A percentile compares a stretch with the other conserved stretches of the same genome.
phyloP scores from a whole-genome alignment of 2,797 vertebrate species.

The Lagocephalus sceleratus region DNA sequence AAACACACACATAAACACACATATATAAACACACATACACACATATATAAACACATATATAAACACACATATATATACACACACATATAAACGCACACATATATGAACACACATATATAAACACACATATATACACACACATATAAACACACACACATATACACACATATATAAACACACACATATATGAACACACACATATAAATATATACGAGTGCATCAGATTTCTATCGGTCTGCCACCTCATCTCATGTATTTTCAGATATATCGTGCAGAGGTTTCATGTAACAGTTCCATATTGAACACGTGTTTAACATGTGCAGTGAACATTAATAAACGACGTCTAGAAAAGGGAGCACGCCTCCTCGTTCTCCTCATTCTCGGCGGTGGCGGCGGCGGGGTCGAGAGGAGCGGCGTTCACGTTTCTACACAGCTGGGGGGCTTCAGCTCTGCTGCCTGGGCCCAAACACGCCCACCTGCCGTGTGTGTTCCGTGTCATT shows the following conservation, averaged over 20 bases:
- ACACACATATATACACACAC: constrained; percentile 44
- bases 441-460: too few relatives aligned
- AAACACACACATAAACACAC: constrained; percentile 2
- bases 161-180: too few relatives aligned
- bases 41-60: constrained; percentile 51
- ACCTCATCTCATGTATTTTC: constrained; percentile 71
- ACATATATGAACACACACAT: too few relatives aligned
- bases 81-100: too few relatives aligned
- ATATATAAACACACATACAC: too few relatives aligned
- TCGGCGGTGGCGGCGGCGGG: too few relatives aligned
- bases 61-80: constrained; percentile 22
- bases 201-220: constrained; percentile 4
- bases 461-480: too few relatives aligned
- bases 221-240: constrained; percentile 63
- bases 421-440: too few relatives aligned
- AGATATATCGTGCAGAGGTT: constrained; percentile 71
- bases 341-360: constrained; percentile 37
- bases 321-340: constrained; percentile 75
- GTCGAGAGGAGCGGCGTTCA: too few relatives aligned
- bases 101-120: constrained; percentile 28
- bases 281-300: constrained; percentile 72
- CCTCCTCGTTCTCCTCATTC: constrained; percentile 7
- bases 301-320: constrained; percentile 75
- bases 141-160: too few relatives aligned
- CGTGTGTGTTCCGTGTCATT: too few relatives aligned